Percentiles rank a stretch among this genome's conserved stretches.
These are phyloP conservation scores for Poecilus cupreus DNA, from an alignment of 2,888 invertebrate genomes.

Conservation along the genomic window DNA sequence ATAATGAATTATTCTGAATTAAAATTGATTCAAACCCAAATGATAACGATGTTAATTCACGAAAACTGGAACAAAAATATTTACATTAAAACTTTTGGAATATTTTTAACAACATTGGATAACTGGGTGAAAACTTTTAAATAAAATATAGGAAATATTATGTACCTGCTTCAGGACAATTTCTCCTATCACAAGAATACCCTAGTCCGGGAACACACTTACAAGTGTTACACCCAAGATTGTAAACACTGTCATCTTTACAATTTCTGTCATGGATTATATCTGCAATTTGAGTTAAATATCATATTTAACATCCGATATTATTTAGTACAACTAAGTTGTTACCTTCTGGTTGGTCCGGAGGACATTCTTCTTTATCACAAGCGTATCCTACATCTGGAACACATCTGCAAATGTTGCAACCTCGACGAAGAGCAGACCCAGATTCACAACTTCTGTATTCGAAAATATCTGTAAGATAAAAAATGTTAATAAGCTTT, in stretches of 20 bases:
- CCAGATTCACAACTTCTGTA: constrained; percentile 60
- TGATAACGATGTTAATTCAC: constrained; percentile 10
- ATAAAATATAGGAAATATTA: not conserved
- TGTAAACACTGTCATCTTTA: constrained; percentile 7
- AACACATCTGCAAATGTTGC: constrained; percentile 75
- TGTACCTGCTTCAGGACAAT: constrained; percentile 51
- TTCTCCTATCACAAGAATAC: constrained; percentile 21
- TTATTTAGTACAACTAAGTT: too few relatives aligned
- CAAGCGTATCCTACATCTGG: constrained; percentile 67
- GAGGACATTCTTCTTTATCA: constrained; percentile 43
- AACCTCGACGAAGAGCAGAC: constrained; percentile 68
- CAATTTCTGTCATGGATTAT: constrained; percentile 46
- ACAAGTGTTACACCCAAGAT: constrained; percentile 42
- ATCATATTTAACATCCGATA: not conserved
- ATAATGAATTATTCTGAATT: not conserved
- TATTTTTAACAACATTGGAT: too few relatives aligned
- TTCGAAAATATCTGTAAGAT: constrained; percentile 49
- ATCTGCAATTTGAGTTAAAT: not conserved
- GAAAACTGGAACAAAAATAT: constrained; percentile 37
- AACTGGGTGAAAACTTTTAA: not conserved
- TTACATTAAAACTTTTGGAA: too few relatives aligned
- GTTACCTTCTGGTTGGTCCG: constrained; percentile 45
- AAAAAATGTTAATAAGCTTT: not conserved
- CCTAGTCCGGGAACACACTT: constrained; percentile 48
- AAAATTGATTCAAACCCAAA: not conserved